Percentiles rank a stretch among this genome's conserved stretches.
phyloP scores from a whole-genome alignment of 2,113 vertebrate genomes.

The Melanocharis versteri region DNA sequence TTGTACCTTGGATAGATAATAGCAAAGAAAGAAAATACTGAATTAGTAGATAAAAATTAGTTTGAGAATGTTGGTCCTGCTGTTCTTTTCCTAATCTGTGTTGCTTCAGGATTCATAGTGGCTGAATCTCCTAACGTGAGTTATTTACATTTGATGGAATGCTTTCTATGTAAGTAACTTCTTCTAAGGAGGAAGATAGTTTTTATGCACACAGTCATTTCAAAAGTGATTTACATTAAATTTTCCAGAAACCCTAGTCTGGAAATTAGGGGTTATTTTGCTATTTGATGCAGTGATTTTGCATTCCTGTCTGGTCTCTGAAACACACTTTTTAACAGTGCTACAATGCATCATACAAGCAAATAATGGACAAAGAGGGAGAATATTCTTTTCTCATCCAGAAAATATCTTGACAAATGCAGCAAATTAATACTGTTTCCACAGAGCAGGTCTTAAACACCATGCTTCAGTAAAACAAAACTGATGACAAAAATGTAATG shows the following conservation, averaged over 20 bases:
- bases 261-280: not conserved
- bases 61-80: not conserved
- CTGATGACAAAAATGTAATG: not conserved
- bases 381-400: not conserved
- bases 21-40: not conserved
- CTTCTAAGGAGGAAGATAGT: not conserved
- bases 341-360: not conserved
- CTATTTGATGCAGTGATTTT: not conserved
- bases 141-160: not conserved
- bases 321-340: not conserved
- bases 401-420: not conserved
- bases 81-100: not conserved
- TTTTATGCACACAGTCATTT: not conserved
- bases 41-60: not conserved
- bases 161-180: not conserved
- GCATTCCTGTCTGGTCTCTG: not conserved
- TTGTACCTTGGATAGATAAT: not conserved
- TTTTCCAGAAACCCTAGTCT: not conserved
- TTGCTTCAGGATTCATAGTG: not conserved
- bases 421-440: not conserved
- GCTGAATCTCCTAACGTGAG: not conserved
- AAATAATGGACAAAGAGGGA: not conserved
- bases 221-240: not conserved
- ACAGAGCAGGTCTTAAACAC: not conserved
- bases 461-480: not conserved